phyloP scores from a whole-genome alignment of 2,797 vertebrate species.

The Erithacus rubecula region DNA sequence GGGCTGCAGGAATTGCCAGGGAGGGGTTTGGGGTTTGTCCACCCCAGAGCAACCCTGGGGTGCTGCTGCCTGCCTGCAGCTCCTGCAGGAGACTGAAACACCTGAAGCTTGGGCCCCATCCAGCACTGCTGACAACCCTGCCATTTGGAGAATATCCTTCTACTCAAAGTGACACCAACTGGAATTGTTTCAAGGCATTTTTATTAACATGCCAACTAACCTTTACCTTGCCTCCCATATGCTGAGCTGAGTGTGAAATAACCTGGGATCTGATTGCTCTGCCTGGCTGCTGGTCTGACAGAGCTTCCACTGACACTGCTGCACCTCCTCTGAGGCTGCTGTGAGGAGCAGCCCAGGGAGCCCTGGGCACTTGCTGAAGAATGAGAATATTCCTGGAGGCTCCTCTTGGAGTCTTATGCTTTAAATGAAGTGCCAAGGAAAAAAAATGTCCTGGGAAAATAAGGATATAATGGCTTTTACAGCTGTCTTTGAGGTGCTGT shows the following conservation, averaged over 20 bases:
- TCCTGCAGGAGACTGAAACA: not conserved
- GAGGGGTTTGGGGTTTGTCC: not conserved
- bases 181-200: not conserved
- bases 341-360: not conserved
- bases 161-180: not conserved
- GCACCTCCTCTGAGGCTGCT: not conserved
- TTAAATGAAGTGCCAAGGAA: not conserved
- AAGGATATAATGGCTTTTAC: not conserved
- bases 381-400: not conserved
- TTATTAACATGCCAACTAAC: not conserved
- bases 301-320: not conserved
- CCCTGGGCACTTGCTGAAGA: not conserved
- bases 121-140: not conserved
- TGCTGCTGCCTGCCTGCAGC: not conserved
- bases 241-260: not conserved
- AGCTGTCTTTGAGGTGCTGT: not conserved
- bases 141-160: not conserved
- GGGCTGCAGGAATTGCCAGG: not conserved
- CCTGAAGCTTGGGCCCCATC: not conserved
- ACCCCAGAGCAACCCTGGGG: not conserved
- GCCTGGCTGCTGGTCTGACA: not conserved
- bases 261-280: not conserved
- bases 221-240: not conserved
- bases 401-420: not conserved
- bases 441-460: not conserved